Conservation (phyloP, 2,888 invertebrate species). For the Acanthosepion lycidas region DNA sequence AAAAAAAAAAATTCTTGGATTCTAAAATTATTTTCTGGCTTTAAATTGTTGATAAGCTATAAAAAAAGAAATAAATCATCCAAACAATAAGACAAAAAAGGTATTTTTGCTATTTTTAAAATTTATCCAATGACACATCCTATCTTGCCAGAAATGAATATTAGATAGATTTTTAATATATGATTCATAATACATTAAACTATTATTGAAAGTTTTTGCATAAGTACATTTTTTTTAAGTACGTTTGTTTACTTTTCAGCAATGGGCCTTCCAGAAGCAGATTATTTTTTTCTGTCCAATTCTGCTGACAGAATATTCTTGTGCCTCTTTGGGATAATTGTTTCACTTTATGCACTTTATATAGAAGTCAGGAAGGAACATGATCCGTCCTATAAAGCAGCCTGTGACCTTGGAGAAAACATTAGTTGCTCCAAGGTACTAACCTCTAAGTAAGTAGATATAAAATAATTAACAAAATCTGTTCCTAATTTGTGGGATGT, state of each 20-base stretch:
- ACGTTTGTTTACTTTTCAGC: not conserved
- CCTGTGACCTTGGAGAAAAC: conserved; percentile 87
- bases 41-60: too few relatives aligned
- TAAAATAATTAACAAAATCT: not conserved
- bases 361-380: conserved; percentile 83
- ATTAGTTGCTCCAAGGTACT: conserved; percentile 89
- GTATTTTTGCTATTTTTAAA: too few relatives aligned
- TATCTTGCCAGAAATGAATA: too few relatives aligned
- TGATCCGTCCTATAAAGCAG: conserved; percentile 82
- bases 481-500: not conserved
- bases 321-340: conserved; percentile 56
- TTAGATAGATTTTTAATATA: too few relatives aligned
- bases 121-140: too few relatives aligned
- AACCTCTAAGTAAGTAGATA: conserved; percentile 81
- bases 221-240: too few relatives aligned
- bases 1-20: too few relatives aligned
- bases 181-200: too few relatives aligned
- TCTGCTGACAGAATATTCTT: conserved; percentile 50
- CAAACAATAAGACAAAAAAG: too few relatives aligned
- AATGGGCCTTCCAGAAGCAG: not conserved
- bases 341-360: conserved; percentile 83
- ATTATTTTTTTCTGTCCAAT: conserved; percentile 51
- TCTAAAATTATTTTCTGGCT: too few relatives aligned
- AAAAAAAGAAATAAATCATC: too few relatives aligned
- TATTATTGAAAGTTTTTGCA: too few relatives aligned